Percentiles rank a stretch among this genome's conserved stretches.
Conservation (phyloP, 2,113 vertebrate genomes). For the Eubucco bourcierii region DNA sequence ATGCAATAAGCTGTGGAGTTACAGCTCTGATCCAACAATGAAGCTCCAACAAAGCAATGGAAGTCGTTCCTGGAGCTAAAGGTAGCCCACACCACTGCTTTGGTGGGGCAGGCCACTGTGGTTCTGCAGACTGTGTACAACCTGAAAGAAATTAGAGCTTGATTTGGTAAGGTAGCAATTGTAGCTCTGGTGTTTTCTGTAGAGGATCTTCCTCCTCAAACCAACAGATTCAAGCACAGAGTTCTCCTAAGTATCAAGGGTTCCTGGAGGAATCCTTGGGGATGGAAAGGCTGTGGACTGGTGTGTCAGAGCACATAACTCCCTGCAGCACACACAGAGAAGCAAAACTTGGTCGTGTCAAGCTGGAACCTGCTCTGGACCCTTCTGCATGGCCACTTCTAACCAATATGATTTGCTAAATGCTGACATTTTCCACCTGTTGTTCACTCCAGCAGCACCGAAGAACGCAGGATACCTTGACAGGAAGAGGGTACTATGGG, state of each 20-base stretch:
- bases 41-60: background rate
- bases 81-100: background rate
- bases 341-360: background rate
- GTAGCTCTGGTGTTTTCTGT: background rate
- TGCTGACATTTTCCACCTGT: background rate
- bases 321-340: background rate
- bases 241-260: background rate
- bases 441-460: background rate
- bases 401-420: background rate
- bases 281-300: background rate
- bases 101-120: background rate
- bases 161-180: background rate
- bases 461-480: background rate
- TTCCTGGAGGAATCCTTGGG: background rate
- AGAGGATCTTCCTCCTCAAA: background rate
- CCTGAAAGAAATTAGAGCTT: background rate
- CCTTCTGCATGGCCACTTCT: background rate
- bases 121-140: background rate
- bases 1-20: background rate
- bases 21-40: background rate
- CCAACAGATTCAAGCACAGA: background rate
- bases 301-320: background rate
- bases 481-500: background rate
- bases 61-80: background rate
- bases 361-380: background rate